Conservation (phyloP, 2,797 vertebrate genomes). For the Philypnodon macrostomus region DNA sequence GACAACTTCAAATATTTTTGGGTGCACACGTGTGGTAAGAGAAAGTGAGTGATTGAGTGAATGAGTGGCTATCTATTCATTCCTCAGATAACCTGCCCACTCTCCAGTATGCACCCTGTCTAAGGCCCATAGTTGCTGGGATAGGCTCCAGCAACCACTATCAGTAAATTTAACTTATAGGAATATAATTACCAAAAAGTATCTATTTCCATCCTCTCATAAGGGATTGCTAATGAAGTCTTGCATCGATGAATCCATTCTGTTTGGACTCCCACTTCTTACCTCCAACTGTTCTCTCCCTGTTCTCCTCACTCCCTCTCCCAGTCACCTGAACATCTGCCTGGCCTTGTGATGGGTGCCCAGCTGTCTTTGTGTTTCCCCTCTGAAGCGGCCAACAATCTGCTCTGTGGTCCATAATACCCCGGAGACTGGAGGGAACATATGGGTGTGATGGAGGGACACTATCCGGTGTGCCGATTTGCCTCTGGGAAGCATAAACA, state of each 20-base stretch:
- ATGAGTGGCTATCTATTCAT: no score
- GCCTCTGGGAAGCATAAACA: constrained; percentile 50
- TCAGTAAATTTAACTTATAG: no score
- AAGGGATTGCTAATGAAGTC: background rate
- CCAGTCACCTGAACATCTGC: constrained; percentile 72
- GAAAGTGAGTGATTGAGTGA: no score
- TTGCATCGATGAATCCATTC: background rate
- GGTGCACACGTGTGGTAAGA: no score
- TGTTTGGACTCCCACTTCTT: background rate
- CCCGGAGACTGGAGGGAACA: constrained; percentile 53
- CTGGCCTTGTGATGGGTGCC: constrained; percentile 67
- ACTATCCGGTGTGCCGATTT: constrained; percentile 51
- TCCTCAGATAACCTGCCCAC: no score
- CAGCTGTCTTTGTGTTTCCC: constrained; percentile 68
- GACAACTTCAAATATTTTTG: no score
- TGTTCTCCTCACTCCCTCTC: constrained; percentile 42
- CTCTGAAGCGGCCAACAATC: constrained; percentile 65
- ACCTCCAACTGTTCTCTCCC: constrained; percentile 11
- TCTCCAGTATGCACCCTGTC: no score
- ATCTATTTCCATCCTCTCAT: background rate
- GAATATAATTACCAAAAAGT: background rate
- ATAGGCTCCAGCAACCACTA: no score
- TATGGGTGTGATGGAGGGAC: constrained; percentile 60
- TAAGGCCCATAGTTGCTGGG: no score
- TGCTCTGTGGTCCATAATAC: constrained; percentile 63